Evolutionary conservation across 2,113 vertebrate species (phyloP), one percentile per base, ranked within the genome.

Genomic region (Cathartes aura): DNA sequence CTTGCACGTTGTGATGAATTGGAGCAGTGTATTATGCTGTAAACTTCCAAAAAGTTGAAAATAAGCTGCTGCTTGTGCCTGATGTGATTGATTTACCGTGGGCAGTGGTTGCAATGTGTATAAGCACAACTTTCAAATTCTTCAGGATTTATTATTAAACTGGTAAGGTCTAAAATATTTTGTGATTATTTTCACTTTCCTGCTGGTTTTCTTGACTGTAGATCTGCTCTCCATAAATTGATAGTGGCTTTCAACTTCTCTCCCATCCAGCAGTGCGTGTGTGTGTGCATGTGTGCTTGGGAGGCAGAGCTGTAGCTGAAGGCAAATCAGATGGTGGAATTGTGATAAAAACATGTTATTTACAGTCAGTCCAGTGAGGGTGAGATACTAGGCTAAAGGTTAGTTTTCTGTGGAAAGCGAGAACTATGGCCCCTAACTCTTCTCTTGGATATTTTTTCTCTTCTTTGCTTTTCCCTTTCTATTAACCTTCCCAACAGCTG

Each of bases 261-360:
- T 76, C 5, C 24, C 5, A 2, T 73, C 22, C 29, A 55, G 32
- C 23, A 38, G 34, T 27, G 48, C 1, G 0, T 24, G 1, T n/a
- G 23, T 48, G 13, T 52, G 24, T 6, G 48, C 9, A 2, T 12
- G 20, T 55, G 23, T 59, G 29, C 21, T 85, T 7, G n/a, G 43
- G 40, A 74, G 55, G 40, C 55, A 89, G 62, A 82, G 40, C 48
- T 34, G 5, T 45, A 47, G 40, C 63, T 92, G 55, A 58, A 58
- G 58, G 42, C 32, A 60, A 27, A 40, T 70, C 24, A 8, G 7
- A 22, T 64, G 32, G 38, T 73, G 64, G 45, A 88, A 63, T 3
- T 85, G 32, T 26, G 42, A 60, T 53, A 22, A 38, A 89, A 66
- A 2, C 5, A 19, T 6, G 3, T 3, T 26, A 34, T 26, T 75